These are phyloP conservation scores for Lysiphlebus fabarum DNA, from an alignment of 1,140 invertebrate genomes.

Conservation along the genomic window DNA sequence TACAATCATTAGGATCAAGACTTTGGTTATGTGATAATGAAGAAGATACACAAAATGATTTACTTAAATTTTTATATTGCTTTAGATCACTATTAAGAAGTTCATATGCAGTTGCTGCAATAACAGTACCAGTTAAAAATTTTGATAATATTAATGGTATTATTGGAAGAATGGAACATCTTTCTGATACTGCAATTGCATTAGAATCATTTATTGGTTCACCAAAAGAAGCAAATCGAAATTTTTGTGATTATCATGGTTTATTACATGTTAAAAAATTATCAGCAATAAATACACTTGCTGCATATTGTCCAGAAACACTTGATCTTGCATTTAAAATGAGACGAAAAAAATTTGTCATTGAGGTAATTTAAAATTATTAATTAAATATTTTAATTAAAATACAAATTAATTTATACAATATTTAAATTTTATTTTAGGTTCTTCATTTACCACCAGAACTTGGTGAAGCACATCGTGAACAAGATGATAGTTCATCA, in stretches of 20 bases:
- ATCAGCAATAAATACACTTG: constrained; percentile 70
- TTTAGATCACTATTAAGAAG: constrained; percentile 68
- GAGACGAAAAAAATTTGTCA: constrained; percentile 77
- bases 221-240: constrained; percentile 72
- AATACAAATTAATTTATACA: too few relatives aligned
- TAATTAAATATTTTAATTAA: too few relatives aligned
- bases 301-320: constrained; percentile 69
- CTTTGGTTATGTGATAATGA: constrained; percentile 63
- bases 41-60: constrained; percentile 55
- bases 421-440: constrained; percentile 44
- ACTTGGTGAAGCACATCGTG: constrained; percentile 65
- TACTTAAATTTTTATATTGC: constrained; percentile 73
- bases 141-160: constrained; percentile 61
- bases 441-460: constrained; percentile 83
- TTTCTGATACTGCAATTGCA: constrained; percentile 73
- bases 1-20: constrained; percentile 74
- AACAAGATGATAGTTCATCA: constrained; percentile 60
- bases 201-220: constrained; percentile 82
- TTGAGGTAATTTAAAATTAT: constrained; percentile 67
- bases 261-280: constrained; percentile 75
- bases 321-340: constrained; percentile 82
- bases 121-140: constrained; percentile 75
- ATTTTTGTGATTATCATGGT: constrained; percentile 81
- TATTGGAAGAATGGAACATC: constrained; percentile 63
- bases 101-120: constrained; percentile 67